Base-by-base conservation (phyloP, 2,113 vertebrate genomes). In the Tamias sibiricus region DNA sequence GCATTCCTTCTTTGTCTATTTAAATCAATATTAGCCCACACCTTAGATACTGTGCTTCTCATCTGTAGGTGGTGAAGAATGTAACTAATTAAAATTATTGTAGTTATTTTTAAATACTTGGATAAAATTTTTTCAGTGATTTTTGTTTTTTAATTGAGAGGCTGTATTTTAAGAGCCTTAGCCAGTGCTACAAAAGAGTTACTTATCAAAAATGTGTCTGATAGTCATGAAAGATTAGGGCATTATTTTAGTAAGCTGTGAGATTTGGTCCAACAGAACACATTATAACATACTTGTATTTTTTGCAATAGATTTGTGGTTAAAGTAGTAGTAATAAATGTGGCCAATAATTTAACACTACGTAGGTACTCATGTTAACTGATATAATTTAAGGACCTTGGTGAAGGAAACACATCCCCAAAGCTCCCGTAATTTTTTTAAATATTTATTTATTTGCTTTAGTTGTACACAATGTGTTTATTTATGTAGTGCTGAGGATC, bases 1-100 rank as follows among this genome's bases (percentile, higher is more conserved):
- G 47, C n/a, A 42, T 93, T 72, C 82, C 52, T 95, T 72, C 91
- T 95, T 0, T 97, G 94, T 96, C 96, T 96, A 20, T 89, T 96
- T 97, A 79, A 97, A 93, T 97, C 87, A 97, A 20, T 84, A 90
- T 68, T 93, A 80, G 35, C 94, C 84, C 88, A 57, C 0, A 32
- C 88, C 75, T 97, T 6, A 0, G 42, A 92, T 74, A 37, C 79
- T 90, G 91, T 44, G 95, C 81, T 88, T 95, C 64, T 96, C 83
- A 82, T 47, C 59, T 66, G 71, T 94, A 95, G 76, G 81, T 87
- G 1, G 17, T 80, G 86, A 96, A 97, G 84, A 90, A 71, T 82
- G 71, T 79, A 92, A 85, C 90, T 77, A 93, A 95, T 83, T 92
- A 62, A 96, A 82, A 93, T 80, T 71, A 95, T 79, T 82, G 71